These are phyloP conservation scores for Drosophila pullipes DNA, from an alignment of 2,888 invertebrate species.

Conservation along the genomic window DNA sequence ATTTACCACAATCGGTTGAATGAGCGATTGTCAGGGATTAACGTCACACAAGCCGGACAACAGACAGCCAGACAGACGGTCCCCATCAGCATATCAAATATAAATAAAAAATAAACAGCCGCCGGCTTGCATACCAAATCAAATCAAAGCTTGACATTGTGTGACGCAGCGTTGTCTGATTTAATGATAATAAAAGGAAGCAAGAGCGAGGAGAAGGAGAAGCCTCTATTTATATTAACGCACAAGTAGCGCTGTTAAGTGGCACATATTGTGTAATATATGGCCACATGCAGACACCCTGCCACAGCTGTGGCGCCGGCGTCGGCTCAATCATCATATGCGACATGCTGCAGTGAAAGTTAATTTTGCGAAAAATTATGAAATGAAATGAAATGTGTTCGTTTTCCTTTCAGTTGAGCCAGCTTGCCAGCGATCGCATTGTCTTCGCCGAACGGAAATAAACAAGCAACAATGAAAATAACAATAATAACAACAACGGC, in stretches of 20 bases:
- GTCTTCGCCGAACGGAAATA: slow-evolving; percentile 62
- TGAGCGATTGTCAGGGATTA: slow-evolving; percentile 76
- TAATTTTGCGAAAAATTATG: slow-evolving; percentile 78
- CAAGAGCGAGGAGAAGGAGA: slow-evolving; percentile 34
- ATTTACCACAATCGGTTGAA: slow-evolving; percentile 63
- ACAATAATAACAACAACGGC: slow-evolving; percentile 20
- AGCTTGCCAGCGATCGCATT: slow-evolving; percentile 57
- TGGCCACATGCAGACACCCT: slow-evolving; percentile 48
- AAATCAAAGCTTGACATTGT: slow-evolving; percentile 78
- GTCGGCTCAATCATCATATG: slow-evolving; percentile 67
- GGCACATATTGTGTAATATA: slow-evolving; percentile 65
- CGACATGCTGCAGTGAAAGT: slow-evolving; percentile 76
- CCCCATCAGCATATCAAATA: slow-evolving; percentile 17
- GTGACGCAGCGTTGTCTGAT: slow-evolving; percentile 42
- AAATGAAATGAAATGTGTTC: slow-evolving; percentile 74
- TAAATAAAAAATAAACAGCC: slow-evolving; percentile 11
- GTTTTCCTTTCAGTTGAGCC: slow-evolving; percentile 59
- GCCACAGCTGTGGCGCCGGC: slow-evolving; percentile 44
- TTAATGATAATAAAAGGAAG: slow-evolving; percentile 63
- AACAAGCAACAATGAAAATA: slow-evolving; percentile 12
- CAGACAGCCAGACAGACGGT: not conserved
- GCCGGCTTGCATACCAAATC: slow-evolving; percentile 45
- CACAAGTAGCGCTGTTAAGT: slow-evolving; percentile 60
- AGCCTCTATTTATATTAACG: slow-evolving; percentile 55
- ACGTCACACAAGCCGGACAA: slow-evolving; percentile 27